Base-by-base conservation (phyloP, 2,888 invertebrate genomes). In the Hoplodrina blanda region DNA sequence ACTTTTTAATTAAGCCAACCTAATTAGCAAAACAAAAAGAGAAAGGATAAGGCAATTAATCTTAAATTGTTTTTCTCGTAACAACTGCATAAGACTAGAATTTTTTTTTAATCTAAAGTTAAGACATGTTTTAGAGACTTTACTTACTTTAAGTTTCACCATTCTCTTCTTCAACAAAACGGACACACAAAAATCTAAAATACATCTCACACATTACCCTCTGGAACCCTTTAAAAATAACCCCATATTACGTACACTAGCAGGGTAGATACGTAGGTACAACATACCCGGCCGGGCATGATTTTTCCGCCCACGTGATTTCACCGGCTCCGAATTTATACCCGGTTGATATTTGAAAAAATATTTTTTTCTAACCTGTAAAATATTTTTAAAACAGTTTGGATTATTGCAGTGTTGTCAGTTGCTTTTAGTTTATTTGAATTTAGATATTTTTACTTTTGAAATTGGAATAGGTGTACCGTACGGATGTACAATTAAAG, bases 221-320 rank as follows among this genome's bases (percentile, higher is more conserved):
- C 62, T 73, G 4, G 19, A 62, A 72, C 76, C 81, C 71, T 83
- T 85, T 83, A 76, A 82, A 85, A 85, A 85, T 85, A 85, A 78
- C 70, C 72, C 73, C 57, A 52, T 68, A 30, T 69, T 76, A 77
- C 76, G 62, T 52, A 69, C 71, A 59, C 57, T 67, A 73, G 56
- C 54, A 30, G 50, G 57, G 60, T 64, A 68, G 56, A 64, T 62
- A 69, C 61, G 74, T 83, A 74, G 62, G 63, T 64, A 82, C 61
- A 75, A 59, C 56, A 75, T 71, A 76, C 80, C 73, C 76, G 78
- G 69, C 70, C 79, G 83, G 71, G 81, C 82, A 83, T 85, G 87
- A 85, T 85, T 85, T 88, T 85, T 82, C 82, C 88, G 85, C 83
- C 60, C 67, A 61, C 68, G 78, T 85, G 85, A 76, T 62, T 72